Evolutionary conservation across 2,888 invertebrate species (phyloP), one percentile per base, ranked within the genome.

Genomic region (Chesias legatella): DNA sequence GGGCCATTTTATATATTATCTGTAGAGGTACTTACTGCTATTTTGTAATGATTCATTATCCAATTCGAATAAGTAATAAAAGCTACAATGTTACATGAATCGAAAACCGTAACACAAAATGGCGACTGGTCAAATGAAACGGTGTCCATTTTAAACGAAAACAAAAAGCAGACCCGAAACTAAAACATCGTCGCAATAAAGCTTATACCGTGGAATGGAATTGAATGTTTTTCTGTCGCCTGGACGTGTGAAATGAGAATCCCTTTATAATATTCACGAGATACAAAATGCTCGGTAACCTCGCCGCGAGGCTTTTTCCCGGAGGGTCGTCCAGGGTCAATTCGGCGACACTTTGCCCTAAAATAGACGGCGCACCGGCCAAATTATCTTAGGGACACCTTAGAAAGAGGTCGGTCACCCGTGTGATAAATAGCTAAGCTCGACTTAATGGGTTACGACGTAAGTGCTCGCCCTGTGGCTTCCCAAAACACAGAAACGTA

Each of bases 361-460:
- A 71, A 70, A 66, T 62, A 60, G 55, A 60, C 56, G 64, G 58
- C 60, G 64, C 63, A 58, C 56, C 56, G 68, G 72, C 67, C 69
- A 74, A 79, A 80, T 78, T 77, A 77, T 77, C 72, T 77, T 67
- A 61, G 71, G 73, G 72, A 75, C 71, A 69, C 70, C 67, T 71
- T 60, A 56, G 62, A 64, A 73, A 63, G 67, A 74, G 78, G 75
- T 76, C 79, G 78, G 75, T 76, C 79, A 70, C 67, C 57, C 58
- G 58, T 56, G 63, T 68, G 67, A 68, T 73, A 67, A 78, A 80
- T 77, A 73, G 69, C 73, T 70, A 67, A 76, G 63, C 65, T 61
- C 60, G 58, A 62, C 65, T 72, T 78, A 79, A 80, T 75, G 68
- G 68, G 58, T 60, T 60, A 51, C 51, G 52, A 53, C 37, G 63